Evolutionary conservation across 2,797 vertebrate genomes (phyloP), one percentile per base, ranked within the genome.

Genomic region (Microcaecilia unicolor): DNA sequence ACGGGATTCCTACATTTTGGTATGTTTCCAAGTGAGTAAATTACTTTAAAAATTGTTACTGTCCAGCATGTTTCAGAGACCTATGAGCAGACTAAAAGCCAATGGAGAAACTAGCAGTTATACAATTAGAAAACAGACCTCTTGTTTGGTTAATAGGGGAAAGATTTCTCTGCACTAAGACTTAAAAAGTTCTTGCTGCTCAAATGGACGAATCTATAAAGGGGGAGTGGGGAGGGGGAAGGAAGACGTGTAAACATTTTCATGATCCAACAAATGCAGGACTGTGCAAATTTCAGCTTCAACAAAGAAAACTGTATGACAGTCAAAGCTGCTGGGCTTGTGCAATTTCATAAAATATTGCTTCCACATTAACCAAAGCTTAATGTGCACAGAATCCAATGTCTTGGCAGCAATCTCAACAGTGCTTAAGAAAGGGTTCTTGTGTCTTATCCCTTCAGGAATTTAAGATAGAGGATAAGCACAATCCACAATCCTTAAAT

Each of bases 101-200:
- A n/a, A n/a, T n/a, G n/a, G n/a, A n/a, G n/a, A n/a, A n/a, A n/a
- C n/a, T n/a, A n/a, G n/a, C n/a, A n/a, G n/a, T n/a, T n/a, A n/a
- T n/a, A n/a, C n/a, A n/a, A n/a, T n/a, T n/a, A n/a, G n/a, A n/a
- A n/a, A n/a, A n/a, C n/a, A n/a, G n/a, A n/a, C n/a, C n/a, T n/a
- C n/a, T n/a, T n/a, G n/a, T n/a, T n/a, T n/a, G n/a, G n/a, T n/a
- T n/a, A n/a, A n/a, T n/a, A n/a, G n/a, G n/a, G n/a, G n/a, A n/a
- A n/a, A n/a, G n/a, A 27, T 48, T 65, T 68, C 41, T 40, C 44
- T 44, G 55, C 43, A 52, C n/a, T 37, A 39, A 55, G 38, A 27
- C 48, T 41, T 34, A 51, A 18, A n/a, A 23, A n/a, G n/a, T n/a
- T n/a, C n/a, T 14, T 2, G 1, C 19, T 7, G 15, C 4, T 12